Evolutionary conservation across 2,113 vertebrate genomes (phyloP).

Genomic region (Tyto alba): DNA sequence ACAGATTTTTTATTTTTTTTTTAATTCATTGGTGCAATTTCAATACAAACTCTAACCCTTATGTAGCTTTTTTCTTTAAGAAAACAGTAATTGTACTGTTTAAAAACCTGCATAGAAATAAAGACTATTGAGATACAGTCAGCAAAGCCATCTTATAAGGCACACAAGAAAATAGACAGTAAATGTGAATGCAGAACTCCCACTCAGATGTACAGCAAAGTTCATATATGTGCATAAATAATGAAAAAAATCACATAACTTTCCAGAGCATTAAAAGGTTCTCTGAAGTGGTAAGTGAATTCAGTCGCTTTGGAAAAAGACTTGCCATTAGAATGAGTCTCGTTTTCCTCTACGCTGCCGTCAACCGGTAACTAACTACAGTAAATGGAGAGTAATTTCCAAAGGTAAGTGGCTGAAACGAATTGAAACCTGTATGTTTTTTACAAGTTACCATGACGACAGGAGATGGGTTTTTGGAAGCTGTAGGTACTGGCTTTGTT

Average conservation of each 20-base stretch:
- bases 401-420: neutral
- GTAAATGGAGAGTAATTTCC: fast-evolving
- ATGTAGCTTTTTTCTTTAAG: slow-evolving; percentile 62
- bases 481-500: neutral
- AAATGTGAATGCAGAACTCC: slow-evolving; percentile 85
- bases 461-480: neutral
- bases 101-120: slow-evolving; percentile 84
- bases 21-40: slow-evolving; percentile 57
- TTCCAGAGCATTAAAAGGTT: slow-evolving; percentile 59
- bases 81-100: slow-evolving; percentile 74
- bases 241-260: slow-evolving; percentile 49
- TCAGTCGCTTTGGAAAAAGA: neutral
- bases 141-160: slow-evolving; percentile 83
- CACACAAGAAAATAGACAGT: slow-evolving; percentile 86
- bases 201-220: slow-evolving; percentile 76
- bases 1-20: neutral
- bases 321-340: neutral
- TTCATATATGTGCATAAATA: slow-evolving; percentile 78
- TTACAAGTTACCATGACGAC: neutral
- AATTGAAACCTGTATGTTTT: fast-evolving
- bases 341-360: neutral
- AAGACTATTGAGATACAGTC: slow-evolving; percentile 81
- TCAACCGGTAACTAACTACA: fast-evolving
- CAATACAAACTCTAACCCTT: slow-evolving; percentile 74
- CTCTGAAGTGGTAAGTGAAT: slow-evolving; percentile 54